Base-by-base conservation (phyloP, 2,888 invertebrate species). In the Epinotia ramella region DNA sequence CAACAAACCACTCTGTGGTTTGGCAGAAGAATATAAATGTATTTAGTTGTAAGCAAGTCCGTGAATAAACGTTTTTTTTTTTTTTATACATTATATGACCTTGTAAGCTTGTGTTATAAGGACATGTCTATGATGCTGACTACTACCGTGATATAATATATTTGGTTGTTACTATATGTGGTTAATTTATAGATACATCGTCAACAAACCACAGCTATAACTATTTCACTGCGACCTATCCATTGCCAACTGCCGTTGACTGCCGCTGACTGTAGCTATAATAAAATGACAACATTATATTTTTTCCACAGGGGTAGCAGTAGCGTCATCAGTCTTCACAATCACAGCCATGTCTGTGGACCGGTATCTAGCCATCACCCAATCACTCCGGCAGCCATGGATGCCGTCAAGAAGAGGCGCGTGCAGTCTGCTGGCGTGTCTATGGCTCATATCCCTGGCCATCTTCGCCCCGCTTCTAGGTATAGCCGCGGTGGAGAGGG, bases 291-390 rank as follows among this genome's bases (percentile, higher is more conserved):
- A 57, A 57, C 11, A 57, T 18, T 24, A 20, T 57, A 12, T 20
- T 69, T 69, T 16, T 69, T 69, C 12, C 28, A 13, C 91, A 97
- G 97, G 97, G 73, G 96, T 97, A 40, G 96, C 97, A n/a, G 97
- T 97, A 3, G 96, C 97, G 0, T 96, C 97, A 0, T 97, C 97
- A 83, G 96, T 97, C 68, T 97, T 97, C 87, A 97, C 97, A 0
- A 97, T 97, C 81, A 96, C 96, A 1, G 96, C 96, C 0, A 97
- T 97, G 96, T 97, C 97, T 6, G 95, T 97, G 75, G 97, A 97
- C 88, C 95, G 97, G 70, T 97, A 96, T 82, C 87, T 96, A 73
- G 97, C 97, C 71, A 97, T 97, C 84, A 96, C 96, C 44, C 96
- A 96, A 84, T 97, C 97, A 0, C 96, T 97, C 79, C 95, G 96